Percentiles rank a stretch among this genome's conserved stretches.
These are phyloP conservation scores for Anthrax anthrax DNA, from an alignment of 2,888 invertebrate species.

Conservation along the genomic window DNA sequence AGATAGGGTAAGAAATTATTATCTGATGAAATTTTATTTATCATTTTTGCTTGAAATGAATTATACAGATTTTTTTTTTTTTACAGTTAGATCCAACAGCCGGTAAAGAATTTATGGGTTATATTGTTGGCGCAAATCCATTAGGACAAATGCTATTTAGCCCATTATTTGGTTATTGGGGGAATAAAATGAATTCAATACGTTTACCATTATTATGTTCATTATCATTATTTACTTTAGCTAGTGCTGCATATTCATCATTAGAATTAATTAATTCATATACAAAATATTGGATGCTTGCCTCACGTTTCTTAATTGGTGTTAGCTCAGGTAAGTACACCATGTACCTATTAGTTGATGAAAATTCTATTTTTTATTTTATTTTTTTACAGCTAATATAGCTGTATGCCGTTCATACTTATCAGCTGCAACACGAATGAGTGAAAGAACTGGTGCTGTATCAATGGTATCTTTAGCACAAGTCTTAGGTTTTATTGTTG, in stretches of 20 bases:
- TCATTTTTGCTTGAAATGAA: slow-evolving; percentile 4
- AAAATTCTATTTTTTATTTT: not conserved
- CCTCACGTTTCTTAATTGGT: slow-evolving; percentile 64
- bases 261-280: slow-evolving; percentile 52
- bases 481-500: slow-evolving; percentile 74
- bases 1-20: slow-evolving; percentile 47
- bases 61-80: slow-evolving; percentile 5
- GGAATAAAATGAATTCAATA: slow-evolving; percentile 57
- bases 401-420: slow-evolving; percentile 73
- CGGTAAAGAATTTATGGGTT: slow-evolving; percentile 69
- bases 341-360: slow-evolving; percentile 3
- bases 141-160: slow-evolving; percentile 77
- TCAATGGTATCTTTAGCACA: slow-evolving; percentile 73
- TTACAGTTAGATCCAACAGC: slow-evolving; percentile 63
- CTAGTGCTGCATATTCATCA: slow-evolving; percentile 60
- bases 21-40: not conserved
- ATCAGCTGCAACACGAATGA: slow-evolving; percentile 65
- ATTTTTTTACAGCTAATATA: slow-evolving; percentile 50
- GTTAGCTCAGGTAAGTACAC: slow-evolving; percentile 71
- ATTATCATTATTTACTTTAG: slow-evolving; percentile 52
- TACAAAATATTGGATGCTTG: slow-evolving; percentile 60
- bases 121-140: slow-evolving; percentile 74
- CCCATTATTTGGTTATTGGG: slow-evolving; percentile 73
- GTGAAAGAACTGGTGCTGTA: slow-evolving; percentile 69
- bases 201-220: slow-evolving; percentile 57